phyloP scores from a whole-genome alignment of 30 jellyfish, hydroid and myxozoan genomes.

The Aurelia aurita region DNA sequence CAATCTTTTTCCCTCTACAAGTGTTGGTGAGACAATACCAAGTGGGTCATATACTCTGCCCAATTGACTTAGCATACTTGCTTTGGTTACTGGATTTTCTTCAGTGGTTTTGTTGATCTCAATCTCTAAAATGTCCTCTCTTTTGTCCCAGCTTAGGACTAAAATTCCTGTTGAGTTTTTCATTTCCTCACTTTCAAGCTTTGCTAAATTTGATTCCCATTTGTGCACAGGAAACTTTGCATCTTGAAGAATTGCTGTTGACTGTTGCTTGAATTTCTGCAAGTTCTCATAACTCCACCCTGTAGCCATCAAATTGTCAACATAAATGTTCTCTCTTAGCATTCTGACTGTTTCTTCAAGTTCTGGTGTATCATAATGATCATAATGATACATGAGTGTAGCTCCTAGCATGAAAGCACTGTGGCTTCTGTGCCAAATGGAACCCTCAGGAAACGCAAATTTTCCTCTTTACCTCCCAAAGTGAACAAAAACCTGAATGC shows the following conservation, averaged over 20 bases:
- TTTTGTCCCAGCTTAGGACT: constrained; percentile 38
- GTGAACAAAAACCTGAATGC: constrained; percentile 65
- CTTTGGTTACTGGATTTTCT: constrained; percentile 17
- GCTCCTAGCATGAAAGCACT: constrained; percentile 43
- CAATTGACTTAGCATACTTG: constrained; percentile 2
- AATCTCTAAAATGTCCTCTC: constrained; percentile 27
- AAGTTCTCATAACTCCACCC: neutral
- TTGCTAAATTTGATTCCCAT: constrained; percentile 55
- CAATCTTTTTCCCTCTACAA: constrained; percentile 30
- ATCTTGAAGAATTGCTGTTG: constrained; percentile 17
- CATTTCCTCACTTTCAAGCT: constrained; percentile 61
- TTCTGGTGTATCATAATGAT: constrained; percentile 21
- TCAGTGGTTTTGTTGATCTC: neutral
- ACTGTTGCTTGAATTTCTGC: constrained; percentile 17
- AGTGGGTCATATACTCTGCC: constrained; percentile 28
- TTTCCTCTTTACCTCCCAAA: constrained; percentile 21
- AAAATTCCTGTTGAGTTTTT: constrained; percentile 18
- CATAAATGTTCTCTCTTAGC: constrained; percentile 18
- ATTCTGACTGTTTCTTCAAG: constrained; percentile 7
- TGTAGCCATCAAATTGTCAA: constrained; percentile 20
- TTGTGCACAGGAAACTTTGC: constrained; percentile 64
- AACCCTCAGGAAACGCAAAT: constrained; percentile 11
- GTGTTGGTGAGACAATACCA: constrained; percentile 35
- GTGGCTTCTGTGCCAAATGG: constrained; percentile 34
- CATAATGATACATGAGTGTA: constrained; percentile 9